A percentile compares a stretch with the other conserved stretches of the same genome.
These are phyloP conservation scores for Heliconius congener DNA, from an alignment of 1,140 invertebrate genomes.

Conservation along the genomic window DNA sequence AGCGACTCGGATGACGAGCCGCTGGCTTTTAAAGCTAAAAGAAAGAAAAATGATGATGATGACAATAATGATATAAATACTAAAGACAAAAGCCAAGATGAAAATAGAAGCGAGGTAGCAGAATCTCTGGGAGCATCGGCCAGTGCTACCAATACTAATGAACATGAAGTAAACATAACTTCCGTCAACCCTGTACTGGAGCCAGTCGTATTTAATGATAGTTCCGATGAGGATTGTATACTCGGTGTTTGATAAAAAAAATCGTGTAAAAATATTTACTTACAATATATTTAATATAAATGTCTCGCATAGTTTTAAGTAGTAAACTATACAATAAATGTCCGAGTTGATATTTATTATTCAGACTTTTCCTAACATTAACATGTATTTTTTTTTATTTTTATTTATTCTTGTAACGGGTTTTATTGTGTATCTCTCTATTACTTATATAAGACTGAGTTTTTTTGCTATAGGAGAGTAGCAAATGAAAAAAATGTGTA, in stretches of 20 bases:
- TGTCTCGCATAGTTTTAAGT: neutral
- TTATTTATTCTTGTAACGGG: too few relatives aligned
- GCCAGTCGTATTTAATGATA: slow-evolving; percentile 24
- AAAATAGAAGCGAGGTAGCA: neutral
- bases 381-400: too few relatives aligned
- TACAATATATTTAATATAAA: neutral
- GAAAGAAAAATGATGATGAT: slow-evolving; percentile 26
- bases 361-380: too few relatives aligned
- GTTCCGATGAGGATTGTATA: slow-evolving; percentile 49
- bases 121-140: neutral
- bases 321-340: neutral
- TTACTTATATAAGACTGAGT: too few relatives aligned
- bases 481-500: too few relatives aligned
- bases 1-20: slow-evolving; percentile 66
- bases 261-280: too few relatives aligned
- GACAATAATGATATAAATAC: neutral
- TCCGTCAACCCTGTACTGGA: neutral
- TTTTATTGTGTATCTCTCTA: too few relatives aligned
- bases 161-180: neutral
- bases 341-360: neutral
- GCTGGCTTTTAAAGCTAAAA: slow-evolving; percentile 55
- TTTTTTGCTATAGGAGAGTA: too few relatives aligned
- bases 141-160: neutral
- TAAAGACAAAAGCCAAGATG: neutral
- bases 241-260: slow-evolving; percentile 44